Evolutionary conservation across 2,797 vertebrate species (phyloP).

Genomic region (Melanotaenia maccullochi): DNA sequence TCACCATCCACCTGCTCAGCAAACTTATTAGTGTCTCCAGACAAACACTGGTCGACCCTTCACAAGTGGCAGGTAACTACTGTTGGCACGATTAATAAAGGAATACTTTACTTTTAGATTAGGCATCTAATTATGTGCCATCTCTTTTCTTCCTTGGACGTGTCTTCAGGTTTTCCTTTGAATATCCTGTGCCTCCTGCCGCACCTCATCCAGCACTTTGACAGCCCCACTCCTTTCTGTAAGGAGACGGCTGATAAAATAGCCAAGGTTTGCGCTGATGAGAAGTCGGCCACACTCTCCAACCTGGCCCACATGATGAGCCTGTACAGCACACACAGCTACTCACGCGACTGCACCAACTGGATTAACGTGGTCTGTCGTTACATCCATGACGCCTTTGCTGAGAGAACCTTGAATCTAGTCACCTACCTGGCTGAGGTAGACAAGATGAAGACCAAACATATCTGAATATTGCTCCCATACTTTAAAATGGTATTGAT

Average conservation of each 20-base stretch:
- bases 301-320: constrained; percentile 99
- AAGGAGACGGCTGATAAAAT: constrained; percentile 98
- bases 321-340: constrained; percentile 96
- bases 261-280: constrained; percentile 94
- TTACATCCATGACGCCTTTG: constrained; percentile 96
- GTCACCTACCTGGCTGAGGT: constrained; percentile 98
- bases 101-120: background rate
- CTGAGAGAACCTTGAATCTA: constrained; percentile 93
- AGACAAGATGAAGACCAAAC: constrained; percentile 13
- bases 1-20: constrained; percentile 97
- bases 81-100: background rate
- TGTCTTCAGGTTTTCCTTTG: constrained; percentile 91
- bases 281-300: constrained; percentile 93
- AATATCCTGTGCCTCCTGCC: constrained; percentile 98
- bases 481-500: background rate
- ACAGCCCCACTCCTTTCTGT: constrained; percentile 97
- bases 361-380: constrained; percentile 99
- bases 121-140: background rate
- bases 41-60: constrained; percentile 92
- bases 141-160: background rate
- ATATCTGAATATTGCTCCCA: background rate
- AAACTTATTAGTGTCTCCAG: constrained; percentile 95
- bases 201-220: constrained; percentile 98
- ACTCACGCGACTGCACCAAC: constrained; percentile 95
- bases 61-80: constrained; percentile 90